Evolutionary conservation across 2,888 invertebrate species (phyloP), one percentile per base, ranked within the genome.

Genomic region (Thymelicus acteon): DNA sequence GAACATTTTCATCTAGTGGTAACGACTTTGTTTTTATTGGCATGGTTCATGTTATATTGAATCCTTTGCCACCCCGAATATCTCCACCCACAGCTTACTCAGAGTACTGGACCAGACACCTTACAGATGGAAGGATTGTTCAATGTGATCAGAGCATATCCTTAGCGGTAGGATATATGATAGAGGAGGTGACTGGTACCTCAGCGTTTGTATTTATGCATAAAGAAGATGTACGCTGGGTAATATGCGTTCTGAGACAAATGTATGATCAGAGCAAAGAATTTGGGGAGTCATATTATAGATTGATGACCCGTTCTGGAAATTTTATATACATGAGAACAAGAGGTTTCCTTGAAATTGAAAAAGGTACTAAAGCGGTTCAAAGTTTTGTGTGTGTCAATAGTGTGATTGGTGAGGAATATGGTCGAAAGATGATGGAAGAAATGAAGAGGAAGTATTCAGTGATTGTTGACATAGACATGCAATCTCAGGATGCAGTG

Each of bases 101-200:
- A 80, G 98, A 98, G 86, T 98, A 98, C 87, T 96, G 97, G 83
- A 98, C 98, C 0, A 95, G 98, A 76, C 98, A 98, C 90, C 94
- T 97, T 71, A 95, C 98, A 67, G 98, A 98, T 91, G 98, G 98
- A 0, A 95, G 97, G 61, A 98, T 98, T 76, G 96, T 98, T 64
- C 97, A 97, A 84, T 97, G 97, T 85, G 98, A 98, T 86, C 98
- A 98, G 85, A 96, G 98, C 82, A 98, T 98, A 82, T 97, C 98
- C 7, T 92, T 97, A 72, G 96, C 98, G 13, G 97, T 97, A 68
- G 98, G 98, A 4, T 98, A 98, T 83, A 96, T 98, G 96, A 96
- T 97, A 12, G 96, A 97, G 78, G 98, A 98, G 92, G 97, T 98
- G 0, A 95, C 96, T 10, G 98, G 98, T n/a, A 93, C 96, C 72